These are phyloP conservation scores for Loris lydekkerianus DNA, from an alignment of 2,797 vertebrate species.

Conservation along the genomic window DNA sequence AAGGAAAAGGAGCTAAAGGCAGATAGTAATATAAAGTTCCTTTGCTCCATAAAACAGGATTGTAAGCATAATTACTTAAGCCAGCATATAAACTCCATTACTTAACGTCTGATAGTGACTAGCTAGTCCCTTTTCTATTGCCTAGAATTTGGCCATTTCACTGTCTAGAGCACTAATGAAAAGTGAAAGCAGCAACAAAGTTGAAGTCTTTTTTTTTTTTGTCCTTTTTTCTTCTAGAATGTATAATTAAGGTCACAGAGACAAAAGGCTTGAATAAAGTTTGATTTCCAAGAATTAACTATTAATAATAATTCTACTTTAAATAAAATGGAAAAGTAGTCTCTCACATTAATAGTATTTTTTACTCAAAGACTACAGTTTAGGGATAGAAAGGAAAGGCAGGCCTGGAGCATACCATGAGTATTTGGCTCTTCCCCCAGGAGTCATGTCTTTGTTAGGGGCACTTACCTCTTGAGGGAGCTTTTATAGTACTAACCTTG, in stretches of 20 bases:
- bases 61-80: neutral
- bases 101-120: neutral
- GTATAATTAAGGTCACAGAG: neutral
- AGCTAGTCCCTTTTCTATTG: neutral
- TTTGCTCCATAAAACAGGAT: constrained; percentile 27
- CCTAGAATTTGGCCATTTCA: neutral
- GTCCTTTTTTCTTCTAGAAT: neutral
- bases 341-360: constrained; percentile 9
- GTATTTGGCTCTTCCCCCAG: neutral
- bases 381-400: neutral
- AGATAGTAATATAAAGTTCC: neutral
- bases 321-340: constrained; percentile 53
- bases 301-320: neutral
- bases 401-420: neutral
- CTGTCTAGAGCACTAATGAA: neutral
- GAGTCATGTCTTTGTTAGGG: neutral
- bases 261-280: neutral
- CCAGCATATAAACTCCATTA: constrained; percentile 48
- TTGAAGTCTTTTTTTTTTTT: neutral
- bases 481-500: constrained; percentile 89
- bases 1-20: neutral
- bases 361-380: constrained; percentile 1
- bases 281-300: constrained; percentile 16
- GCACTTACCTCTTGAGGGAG: constrained; percentile 17
- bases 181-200: neutral